Conservation (phyloP, 2,888 invertebrate species). For the Anodontia alba region DNA sequence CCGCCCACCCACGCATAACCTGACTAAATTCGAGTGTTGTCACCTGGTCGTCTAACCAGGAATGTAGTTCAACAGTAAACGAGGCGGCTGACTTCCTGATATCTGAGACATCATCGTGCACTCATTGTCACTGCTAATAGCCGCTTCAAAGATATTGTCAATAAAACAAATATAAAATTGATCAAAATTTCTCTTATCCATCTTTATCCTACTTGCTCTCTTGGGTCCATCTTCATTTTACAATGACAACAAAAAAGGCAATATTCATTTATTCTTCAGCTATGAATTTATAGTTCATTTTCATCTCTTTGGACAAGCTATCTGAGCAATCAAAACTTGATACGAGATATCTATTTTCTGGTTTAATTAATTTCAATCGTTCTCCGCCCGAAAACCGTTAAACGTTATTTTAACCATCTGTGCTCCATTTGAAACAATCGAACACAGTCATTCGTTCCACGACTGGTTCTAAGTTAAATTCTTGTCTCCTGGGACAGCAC, state of each 20-base stretch:
- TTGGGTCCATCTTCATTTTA: conserved; percentile 59
- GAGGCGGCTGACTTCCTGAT: neutral
- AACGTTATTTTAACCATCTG: conserved; percentile 66
- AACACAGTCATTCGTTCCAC: conserved; percentile 38
- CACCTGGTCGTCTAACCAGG: too few species aligned
- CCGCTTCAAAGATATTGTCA: neutral
- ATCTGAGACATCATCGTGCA: neutral
- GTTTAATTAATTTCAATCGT: conserved; percentile 67
- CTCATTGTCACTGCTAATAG: neutral
- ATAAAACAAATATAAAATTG: neutral
- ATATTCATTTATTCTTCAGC: conserved; percentile 59
- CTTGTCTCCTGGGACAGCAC: conserved; percentile 41
- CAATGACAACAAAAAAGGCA: conserved; percentile 60
- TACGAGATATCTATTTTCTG: conserved; percentile 64
- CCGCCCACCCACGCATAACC: too few species aligned
- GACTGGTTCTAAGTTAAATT: conserved; percentile 46
- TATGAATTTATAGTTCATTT: conserved; percentile 64
- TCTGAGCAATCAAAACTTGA: conserved; percentile 61
- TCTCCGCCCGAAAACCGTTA: conserved; percentile 54
- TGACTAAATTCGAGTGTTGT: too few species aligned
- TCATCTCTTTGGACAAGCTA: conserved; percentile 49
- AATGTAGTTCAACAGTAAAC: neutral
- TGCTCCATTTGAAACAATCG: conserved; percentile 44
- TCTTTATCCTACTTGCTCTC: conserved; percentile 28
- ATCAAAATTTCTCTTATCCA: neutral